Evolutionary conservation across 2,888 invertebrate genomes (phyloP).

Genomic region (Perizoma flavofasciatum): DNA sequence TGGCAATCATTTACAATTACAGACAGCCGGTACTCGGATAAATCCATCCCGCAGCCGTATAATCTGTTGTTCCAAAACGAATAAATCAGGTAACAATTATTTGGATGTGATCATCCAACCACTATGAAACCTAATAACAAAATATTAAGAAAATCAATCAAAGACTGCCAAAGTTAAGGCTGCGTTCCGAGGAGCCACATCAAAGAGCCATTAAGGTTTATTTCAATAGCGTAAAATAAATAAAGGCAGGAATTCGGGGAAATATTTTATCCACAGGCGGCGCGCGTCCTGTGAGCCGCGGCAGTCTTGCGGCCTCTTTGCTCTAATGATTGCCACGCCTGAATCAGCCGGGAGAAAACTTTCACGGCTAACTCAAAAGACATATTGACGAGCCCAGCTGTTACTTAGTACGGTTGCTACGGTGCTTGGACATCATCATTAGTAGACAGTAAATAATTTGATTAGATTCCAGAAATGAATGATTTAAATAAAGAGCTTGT

Average conservation of each 20-base stretch:
- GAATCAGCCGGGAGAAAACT: constrained; percentile 66
- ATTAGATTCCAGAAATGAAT: constrained; percentile 14
- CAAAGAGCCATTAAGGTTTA: constrained; percentile 80
- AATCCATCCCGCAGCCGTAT: constrained; percentile 20
- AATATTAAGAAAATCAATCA: constrained; percentile 76
- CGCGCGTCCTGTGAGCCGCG: constrained; percentile 56
- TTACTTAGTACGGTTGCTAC: constrained; percentile 49
- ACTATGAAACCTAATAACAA: constrained; percentile 53
- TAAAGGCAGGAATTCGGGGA: constrained; percentile 76
- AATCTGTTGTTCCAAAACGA: constrained; percentile 28
- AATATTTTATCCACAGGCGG: constrained; percentile 74
- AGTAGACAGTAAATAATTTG: constrained; percentile 21
- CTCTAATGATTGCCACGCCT: constrained; percentile 75
- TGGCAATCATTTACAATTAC: constrained; percentile 18
- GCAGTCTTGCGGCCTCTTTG: constrained; percentile 72
- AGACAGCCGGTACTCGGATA: constrained; percentile 21
- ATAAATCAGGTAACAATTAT: constrained; percentile 45
- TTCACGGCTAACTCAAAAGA: constrained; percentile 64
- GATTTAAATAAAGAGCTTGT: background rate
- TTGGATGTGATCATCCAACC: constrained; percentile 46
- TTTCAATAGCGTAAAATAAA: constrained; percentile 79
- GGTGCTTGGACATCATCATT: constrained; percentile 16
- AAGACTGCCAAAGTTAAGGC: constrained; percentile 72
- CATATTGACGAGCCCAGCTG: constrained; percentile 54
- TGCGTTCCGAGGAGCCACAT: constrained; percentile 70